Conservation (phyloP, 1,140 invertebrate species). For the Megalopta genalis region DNA sequence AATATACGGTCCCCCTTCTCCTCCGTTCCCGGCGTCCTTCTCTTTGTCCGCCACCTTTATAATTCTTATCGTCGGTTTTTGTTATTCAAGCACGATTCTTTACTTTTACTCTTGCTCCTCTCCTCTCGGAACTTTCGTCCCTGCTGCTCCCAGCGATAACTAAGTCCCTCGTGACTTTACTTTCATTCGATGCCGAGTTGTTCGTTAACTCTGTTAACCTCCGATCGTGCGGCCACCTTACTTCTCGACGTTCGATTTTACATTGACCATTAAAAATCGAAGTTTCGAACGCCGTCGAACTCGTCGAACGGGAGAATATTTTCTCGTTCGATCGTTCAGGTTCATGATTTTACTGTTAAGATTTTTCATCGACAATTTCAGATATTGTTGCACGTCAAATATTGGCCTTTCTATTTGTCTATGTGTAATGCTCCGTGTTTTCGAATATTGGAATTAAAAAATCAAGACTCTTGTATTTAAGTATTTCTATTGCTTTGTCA, state of each 20-base stretch:
- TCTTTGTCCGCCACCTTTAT: slow-evolving; percentile 19
- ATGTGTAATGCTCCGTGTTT: too few relatives aligned
- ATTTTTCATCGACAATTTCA: too few relatives aligned
- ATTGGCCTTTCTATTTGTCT: too few relatives aligned
- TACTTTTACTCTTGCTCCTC: background rate
- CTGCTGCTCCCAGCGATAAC: slow-evolving; percentile 38
- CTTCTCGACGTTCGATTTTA: background rate
- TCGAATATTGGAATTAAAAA: too few relatives aligned
- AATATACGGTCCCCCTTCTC: slow-evolving; percentile 20
- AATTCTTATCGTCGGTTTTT: slow-evolving; percentile 36
- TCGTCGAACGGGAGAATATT: background rate
- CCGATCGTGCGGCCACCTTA: background rate
- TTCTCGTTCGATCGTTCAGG: background rate
- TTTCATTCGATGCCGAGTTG: background rate
- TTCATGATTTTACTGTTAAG: too few relatives aligned
- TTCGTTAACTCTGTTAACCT: slow-evolving; percentile 2
- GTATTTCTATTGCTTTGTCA: too few relatives aligned
- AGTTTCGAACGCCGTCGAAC: background rate
- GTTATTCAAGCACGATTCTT: slow-evolving; percentile 25
- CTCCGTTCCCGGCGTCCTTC: background rate
- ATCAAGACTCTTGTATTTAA: too few relatives aligned
- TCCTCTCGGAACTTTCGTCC: slow-evolving; percentile 35
- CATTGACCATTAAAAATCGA: background rate
- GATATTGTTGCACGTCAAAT: too few relatives aligned
- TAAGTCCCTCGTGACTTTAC: background rate